Conservation (phyloP, 1,140 invertebrate species). For the Planococcus citri region DNA sequence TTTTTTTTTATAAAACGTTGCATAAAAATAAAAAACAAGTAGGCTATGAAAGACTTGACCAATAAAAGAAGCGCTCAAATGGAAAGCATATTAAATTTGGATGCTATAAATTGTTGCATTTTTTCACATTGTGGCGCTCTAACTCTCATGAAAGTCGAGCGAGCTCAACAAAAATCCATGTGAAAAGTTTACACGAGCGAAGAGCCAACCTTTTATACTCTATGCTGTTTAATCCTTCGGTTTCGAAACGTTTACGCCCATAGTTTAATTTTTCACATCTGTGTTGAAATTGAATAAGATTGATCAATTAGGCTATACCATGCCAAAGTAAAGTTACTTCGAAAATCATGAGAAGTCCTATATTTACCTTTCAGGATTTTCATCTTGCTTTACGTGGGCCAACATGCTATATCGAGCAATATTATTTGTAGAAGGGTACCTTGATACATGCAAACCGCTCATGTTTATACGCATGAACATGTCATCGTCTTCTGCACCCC, state of each 20-base stretch:
- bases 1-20: no score
- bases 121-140: no score
- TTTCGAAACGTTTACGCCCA: constrained; percentile 65
- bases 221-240: constrained; percentile 77
- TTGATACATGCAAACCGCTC: constrained; percentile 63
- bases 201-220: constrained; percentile 46
- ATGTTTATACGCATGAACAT: constrained; percentile 73
- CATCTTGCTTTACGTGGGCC: constrained; percentile 71
- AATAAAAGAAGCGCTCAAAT: no score
- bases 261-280: constrained; percentile 73
- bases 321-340: no score
- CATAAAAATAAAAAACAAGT: no score
- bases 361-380: constrained; percentile 69
- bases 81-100: no score
- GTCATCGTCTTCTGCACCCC: constrained; percentile 88
- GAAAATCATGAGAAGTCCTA: no score
- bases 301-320: neutral
- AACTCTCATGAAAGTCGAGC: no score
- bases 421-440: constrained; percentile 76
- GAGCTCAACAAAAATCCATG: neutral
- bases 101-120: no score
- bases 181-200: neutral
- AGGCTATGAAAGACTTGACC: no score
- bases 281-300: constrained; percentile 27
- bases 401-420: constrained; percentile 86